Base-by-base conservation (phyloP, 92 coral and sea anemone genomes). In the Porites evermanni region DNA sequence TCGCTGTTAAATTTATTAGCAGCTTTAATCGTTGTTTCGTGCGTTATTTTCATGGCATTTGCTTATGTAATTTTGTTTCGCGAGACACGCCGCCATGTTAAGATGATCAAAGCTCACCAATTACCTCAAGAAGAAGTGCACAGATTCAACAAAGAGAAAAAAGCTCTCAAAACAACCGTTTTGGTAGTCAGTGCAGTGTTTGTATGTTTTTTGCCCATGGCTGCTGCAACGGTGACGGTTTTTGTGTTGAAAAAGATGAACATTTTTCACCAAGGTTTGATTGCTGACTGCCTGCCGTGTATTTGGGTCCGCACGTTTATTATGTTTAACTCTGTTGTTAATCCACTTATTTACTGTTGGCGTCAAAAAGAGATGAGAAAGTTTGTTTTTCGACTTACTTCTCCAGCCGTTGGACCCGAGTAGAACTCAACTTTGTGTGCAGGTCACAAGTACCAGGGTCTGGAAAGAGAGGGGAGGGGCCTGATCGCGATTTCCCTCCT, bases 341-440 rank as follows among this genome's bases (percentile, higher is more conserved):
- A 67, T 67, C 72, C 72, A 67, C 26, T 67, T 32, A 20, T 67
- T 67, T 67, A 67, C 26, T 67, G 72, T 12, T 67, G 72, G 72
- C 32, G 72, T 7, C 72, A 67, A 20, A 11, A 23, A 7, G 72
- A 67, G 13, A 21, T 67, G 17, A 21, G 72, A 14, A n/a, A 0
- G 13, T 67, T 67, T 8, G 0, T 67, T n/a, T 20, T 67, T 67
- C 23, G 44, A 67, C 32, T 11, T 10, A 9, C 26, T 6, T 19
- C 72, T 11, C 72, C 13, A 26, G 72, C 72, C 0, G 72, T 67
- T 11, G 21, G 9, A 18, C 70, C 70, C 70, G 47, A 38, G 47
- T 38, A 38, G 6, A 38, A 38, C 47, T 38, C 47, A 38, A 4
- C 47, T 38, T 38, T 38, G 47, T 38, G 47, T 38, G 47, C 47